Conservation (phyloP, 2,888 invertebrate species). For the Eupithecia dodoneata region DNA sequence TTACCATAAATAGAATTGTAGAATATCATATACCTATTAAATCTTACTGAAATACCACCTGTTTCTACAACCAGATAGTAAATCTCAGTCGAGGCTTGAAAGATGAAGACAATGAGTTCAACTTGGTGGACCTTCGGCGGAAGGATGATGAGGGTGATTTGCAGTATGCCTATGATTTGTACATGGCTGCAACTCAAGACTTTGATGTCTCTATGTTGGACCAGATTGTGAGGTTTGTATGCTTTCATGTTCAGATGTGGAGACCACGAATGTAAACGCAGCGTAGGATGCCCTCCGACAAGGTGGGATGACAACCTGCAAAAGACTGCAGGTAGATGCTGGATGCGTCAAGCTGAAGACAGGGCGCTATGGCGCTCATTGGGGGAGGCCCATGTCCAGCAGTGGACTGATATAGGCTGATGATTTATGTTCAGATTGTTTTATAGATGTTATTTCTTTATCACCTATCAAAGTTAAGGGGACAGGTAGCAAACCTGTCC, state of each 20-base stretch:
- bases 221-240: conserved; percentile 67
- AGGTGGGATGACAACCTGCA: too few species aligned
- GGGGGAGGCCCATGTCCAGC: too few species aligned
- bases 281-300: too few species aligned
- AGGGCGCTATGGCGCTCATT: too few species aligned
- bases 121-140: conserved; percentile 70
- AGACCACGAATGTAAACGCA: background rate
- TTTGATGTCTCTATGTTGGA: conserved; percentile 77
- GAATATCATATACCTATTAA: background rate
- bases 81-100: conserved; percentile 72
- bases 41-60: background rate
- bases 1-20: too few species aligned
- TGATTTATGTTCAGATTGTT: background rate
- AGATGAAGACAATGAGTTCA: conserved; percentile 51
- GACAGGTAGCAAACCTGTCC: too few species aligned
- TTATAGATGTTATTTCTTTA: background rate
- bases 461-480: too few species aligned
- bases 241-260: background rate
- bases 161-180: conserved; percentile 76
- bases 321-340: too few species aligned
- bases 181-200: conserved; percentile 68
- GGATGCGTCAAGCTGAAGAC: too few species aligned
- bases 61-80: conserved; percentile 52
- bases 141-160: conserved; percentile 57
- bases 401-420: too few species aligned